phyloP scores from a whole-genome alignment of 2,797 vertebrate species.

The Cephalopachus bancanus region DNA sequence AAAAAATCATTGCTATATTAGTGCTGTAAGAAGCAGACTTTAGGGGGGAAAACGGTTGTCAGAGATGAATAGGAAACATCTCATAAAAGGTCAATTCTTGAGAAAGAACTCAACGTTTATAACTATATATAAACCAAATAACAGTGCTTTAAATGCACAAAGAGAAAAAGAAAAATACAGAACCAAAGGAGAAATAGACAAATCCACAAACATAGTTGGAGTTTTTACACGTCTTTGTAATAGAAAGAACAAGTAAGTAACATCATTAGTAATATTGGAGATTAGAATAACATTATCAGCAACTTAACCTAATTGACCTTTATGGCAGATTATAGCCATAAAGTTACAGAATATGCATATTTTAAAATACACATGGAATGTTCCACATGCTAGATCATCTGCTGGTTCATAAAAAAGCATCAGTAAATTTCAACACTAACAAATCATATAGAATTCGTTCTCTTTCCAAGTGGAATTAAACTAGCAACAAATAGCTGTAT shows the following conservation, averaged over 20 bases:
- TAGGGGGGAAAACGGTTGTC: background rate
- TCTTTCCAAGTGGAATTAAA: conserved; percentile 38
- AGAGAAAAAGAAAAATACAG: background rate
- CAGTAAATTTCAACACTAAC: background rate
- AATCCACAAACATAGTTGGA: background rate
- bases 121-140: background rate
- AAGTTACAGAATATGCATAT: background rate
- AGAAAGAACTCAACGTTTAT: background rate
- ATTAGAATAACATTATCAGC: background rate
- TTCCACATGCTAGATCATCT: background rate
- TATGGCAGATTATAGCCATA: background rate
- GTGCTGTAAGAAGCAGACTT: background rate
- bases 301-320: background rate
- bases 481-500: background rate
- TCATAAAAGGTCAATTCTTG: background rate
- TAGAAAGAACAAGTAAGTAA: background rate
- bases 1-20: background rate
- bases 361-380: background rate
- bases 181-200: background rate
- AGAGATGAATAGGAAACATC: background rate
- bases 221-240: conserved; percentile 11
- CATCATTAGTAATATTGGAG: background rate
- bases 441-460: background rate
- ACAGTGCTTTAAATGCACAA: background rate
- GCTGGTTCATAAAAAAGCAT: background rate